Conservation (phyloP, 2,113 vertebrate species). For the Laticauda colubrina region DNA sequence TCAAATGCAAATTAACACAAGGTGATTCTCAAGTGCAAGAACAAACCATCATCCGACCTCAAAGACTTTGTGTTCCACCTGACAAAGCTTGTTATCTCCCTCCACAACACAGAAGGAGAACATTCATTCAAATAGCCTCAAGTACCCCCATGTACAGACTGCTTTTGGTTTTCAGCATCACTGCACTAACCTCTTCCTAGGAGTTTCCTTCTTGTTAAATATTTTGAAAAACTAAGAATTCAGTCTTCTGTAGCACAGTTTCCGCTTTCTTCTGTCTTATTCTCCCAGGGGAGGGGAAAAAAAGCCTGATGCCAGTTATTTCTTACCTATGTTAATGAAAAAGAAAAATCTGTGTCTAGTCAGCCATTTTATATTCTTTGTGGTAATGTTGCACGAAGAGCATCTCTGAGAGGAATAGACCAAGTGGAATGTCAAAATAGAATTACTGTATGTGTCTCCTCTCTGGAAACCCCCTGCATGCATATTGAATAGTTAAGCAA, state of each 20-base stretch:
- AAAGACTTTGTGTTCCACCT: neutral
- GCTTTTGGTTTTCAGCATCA: neutral
- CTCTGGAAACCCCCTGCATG: neutral
- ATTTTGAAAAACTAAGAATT: constrained; percentile 9
- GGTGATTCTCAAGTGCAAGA: neutral
- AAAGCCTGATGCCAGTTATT: neutral
- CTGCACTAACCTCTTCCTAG: neutral
- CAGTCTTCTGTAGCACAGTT: too few species aligned
- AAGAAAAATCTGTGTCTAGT: neutral
- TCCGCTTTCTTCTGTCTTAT: neutral
- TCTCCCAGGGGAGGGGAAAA: neutral
- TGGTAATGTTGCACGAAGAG: neutral
- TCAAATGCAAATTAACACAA: neutral
- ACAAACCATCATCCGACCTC: neutral
- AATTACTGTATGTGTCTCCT: neutral
- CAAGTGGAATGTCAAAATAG: neutral
- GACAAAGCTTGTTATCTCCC: neutral
- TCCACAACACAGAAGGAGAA: neutral
- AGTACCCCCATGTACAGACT: neutral
- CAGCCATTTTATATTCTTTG: too few species aligned
- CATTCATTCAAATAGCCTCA: neutral
- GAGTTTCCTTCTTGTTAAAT: neutral
- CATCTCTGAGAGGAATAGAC: neutral
- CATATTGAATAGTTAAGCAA: neutral
- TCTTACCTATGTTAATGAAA: neutral